Percentiles rank a stretch among this genome's conserved stretches.
These are phyloP conservation scores for Microcebus jonahi DNA, from an alignment of 2,113 vertebrate genomes.

Conservation along the genomic window DNA sequence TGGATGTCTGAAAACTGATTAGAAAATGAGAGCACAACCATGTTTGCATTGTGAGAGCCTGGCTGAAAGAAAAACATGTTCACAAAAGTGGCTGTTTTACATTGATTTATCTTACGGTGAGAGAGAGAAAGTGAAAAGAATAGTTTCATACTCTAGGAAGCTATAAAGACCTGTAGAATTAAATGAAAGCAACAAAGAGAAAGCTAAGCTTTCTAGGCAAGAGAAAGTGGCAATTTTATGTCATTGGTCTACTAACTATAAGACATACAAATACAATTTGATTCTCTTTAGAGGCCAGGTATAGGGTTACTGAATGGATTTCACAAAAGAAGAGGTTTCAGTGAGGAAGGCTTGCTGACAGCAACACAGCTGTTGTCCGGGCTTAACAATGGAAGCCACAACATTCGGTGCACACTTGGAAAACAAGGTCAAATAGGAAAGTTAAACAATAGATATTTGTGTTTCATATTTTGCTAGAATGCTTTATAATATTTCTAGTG, in stretches of 20 bases:
- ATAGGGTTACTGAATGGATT: constrained; percentile 2
- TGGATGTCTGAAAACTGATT: neutral
- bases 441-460: neutral
- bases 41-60: neutral
- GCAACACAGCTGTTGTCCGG: neutral
- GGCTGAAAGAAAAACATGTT: neutral
- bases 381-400: neutral
- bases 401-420: neutral
- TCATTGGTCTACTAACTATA: neutral
- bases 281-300: constrained; percentile 22
- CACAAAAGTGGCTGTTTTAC: neutral
- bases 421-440: neutral
- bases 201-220: constrained; percentile 47
- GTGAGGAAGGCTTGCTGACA: neutral
- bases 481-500: constrained; percentile 18
- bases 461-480: constrained; percentile 31
- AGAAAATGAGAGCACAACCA: neutral
- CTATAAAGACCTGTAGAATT: neutral
- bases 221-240: neutral
- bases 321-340: neutral
- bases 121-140: constrained; percentile 43
- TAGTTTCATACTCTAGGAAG: constrained; percentile 1
- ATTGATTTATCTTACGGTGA: neutral
- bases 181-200: constrained; percentile 19
- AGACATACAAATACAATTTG: neutral